phyloP scores from a whole-genome alignment of 2,797 vertebrate species.

The Australoheros facetus region DNA sequence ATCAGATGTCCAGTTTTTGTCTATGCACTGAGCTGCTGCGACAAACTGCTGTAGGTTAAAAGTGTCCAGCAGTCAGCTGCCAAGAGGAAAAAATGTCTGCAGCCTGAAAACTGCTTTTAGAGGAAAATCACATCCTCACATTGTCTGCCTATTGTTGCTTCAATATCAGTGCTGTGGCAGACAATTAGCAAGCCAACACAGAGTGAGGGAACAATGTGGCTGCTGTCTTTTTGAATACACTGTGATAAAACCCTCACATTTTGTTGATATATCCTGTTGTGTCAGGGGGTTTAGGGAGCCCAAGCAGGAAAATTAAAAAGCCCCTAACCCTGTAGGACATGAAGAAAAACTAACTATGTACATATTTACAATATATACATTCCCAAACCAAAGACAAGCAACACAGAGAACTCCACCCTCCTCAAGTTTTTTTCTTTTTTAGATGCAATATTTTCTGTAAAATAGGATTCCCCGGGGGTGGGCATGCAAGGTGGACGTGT shows the following conservation, averaged over 20 bases:
- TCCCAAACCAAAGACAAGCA: slow-evolving; percentile 27
- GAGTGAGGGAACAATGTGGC: slow-evolving; percentile 19
- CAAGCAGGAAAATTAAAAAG: slow-evolving; percentile 41
- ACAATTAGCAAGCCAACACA: slow-evolving; percentile 30
- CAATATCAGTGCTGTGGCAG: slow-evolving; percentile 33
- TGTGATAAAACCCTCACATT: slow-evolving; percentile 38
- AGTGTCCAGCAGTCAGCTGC: slow-evolving; percentile 36
- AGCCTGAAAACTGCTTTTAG: slow-evolving; percentile 25
- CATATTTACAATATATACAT: slow-evolving; percentile 62
- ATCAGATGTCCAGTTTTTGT: slow-evolving; percentile 28
- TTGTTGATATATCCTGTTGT: slow-evolving; percentile 36
- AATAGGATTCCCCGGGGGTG: slow-evolving; percentile 9
- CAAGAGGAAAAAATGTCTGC: slow-evolving; percentile 3
- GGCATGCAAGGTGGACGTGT: slow-evolving; percentile 11
- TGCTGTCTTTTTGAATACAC: slow-evolving; percentile 30
- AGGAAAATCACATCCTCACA: slow-evolving; percentile 33
- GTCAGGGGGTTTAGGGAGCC: slow-evolving; percentile 27
- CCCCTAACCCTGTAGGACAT: slow-evolving; percentile 30
- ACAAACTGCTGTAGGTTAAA: slow-evolving; percentile 11
- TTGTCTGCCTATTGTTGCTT: slow-evolving; percentile 31
- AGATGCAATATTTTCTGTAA: background rate
- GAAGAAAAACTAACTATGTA: slow-evolving; percentile 52
- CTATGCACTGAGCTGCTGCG: slow-evolving; percentile 3
- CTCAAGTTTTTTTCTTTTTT: background rate
- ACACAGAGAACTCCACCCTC: slow-evolving; percentile 15